A percentile compares a stretch with the other conserved stretches of the same genome.
Evolutionary conservation across 1,140 invertebrate species (phyloP).

Genomic region (Adelges cooleyi): DNA sequence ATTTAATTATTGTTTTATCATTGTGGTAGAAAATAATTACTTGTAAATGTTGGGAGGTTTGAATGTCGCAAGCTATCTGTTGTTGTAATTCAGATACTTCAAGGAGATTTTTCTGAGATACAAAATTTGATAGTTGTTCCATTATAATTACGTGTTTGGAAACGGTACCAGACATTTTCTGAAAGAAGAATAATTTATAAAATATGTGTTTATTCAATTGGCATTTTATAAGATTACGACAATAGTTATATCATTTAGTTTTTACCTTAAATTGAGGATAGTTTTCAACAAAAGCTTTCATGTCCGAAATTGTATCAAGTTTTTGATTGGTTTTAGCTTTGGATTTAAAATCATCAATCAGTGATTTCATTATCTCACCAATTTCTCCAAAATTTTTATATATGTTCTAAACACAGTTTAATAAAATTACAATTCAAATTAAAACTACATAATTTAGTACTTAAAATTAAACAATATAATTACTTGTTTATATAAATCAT

Average conservation of each 20-base stretch:
- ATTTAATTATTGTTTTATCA: no score
- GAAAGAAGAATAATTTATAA: conserved; percentile 33
- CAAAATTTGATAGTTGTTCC: conserved; percentile 80
- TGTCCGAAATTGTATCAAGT: conserved; percentile 94
- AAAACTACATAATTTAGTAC: conserved; percentile 28
- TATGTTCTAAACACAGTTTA: conserved; percentile 59
- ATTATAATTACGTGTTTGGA: conserved; percentile 95
- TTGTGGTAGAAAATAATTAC: conserved; percentile 41
- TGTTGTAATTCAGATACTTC: conserved; percentile 95
- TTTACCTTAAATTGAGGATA: conserved; percentile 93
- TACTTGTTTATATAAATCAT: conserved; percentile 87
- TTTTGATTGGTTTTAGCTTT: conserved; percentile 93
- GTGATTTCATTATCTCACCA: conserved; percentile 87
- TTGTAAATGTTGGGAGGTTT: conserved; percentile 77
- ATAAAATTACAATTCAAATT: background rate
- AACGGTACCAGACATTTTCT: conserved; percentile 96
- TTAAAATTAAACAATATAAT: conserved; percentile 16
- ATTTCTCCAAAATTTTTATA: conserved; percentile 98
- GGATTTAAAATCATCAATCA: conserved; percentile 96
- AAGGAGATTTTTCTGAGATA: conserved; percentile 65
- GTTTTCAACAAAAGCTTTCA: conserved; percentile 97
- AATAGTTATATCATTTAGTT: no score
- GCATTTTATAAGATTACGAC: no score
- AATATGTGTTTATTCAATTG: no score
- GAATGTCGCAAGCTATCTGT: conserved; percentile 83